Evolutionary conservation across 2,888 invertebrate species (phyloP), one percentile per base, ranked within the genome.

Genomic region (Harpalus rufipes): DNA sequence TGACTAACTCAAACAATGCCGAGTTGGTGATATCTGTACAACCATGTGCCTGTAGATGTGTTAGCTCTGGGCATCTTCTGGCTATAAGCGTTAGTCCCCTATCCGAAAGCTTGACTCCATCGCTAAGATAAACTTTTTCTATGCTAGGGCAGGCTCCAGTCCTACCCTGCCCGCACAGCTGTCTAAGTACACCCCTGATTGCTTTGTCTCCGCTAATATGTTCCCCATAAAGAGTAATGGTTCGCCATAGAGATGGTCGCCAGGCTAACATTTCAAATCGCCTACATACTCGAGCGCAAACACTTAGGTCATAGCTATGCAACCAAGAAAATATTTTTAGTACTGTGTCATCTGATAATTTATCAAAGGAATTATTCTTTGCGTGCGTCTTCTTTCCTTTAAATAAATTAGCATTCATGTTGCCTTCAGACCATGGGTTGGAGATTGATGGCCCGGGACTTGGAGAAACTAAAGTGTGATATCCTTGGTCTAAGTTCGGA

Each of bases 11-110:
- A 81, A 95, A 95, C 80, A 97, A 90, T 0, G 96, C 95, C 68
- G 94, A 93, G 88, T 97, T 96, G 79, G 96, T 95, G 88, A 97
- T 93, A 85, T 94, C 94, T 79, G 93, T 92, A 87, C 96, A 96
- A 1, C 94, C 95, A 86, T 96, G 96, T 80, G 97, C 92, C 86
- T 97, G 96, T 81, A 97, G 91, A 88, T 96, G 96, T 5, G 96
- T 95, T 85, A 97, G 91, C 89, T 96, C 96, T 0, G 97, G 95
- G 91, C 97, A 97, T 68, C 96, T 93, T 63, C 96, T 93, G 0
- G 96, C 95, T 44, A 97, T 91, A 68, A 96, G 91, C 88, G 95
- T 93, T 10, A 97, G 92, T 14, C 97, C 96, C 85, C 95, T 94
- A 89, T 97, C 96, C 4, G 96, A 95, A 85, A 97, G 93, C 91